Conservation (phyloP, 2,888 invertebrate species). For the Athalia cordata region DNA sequence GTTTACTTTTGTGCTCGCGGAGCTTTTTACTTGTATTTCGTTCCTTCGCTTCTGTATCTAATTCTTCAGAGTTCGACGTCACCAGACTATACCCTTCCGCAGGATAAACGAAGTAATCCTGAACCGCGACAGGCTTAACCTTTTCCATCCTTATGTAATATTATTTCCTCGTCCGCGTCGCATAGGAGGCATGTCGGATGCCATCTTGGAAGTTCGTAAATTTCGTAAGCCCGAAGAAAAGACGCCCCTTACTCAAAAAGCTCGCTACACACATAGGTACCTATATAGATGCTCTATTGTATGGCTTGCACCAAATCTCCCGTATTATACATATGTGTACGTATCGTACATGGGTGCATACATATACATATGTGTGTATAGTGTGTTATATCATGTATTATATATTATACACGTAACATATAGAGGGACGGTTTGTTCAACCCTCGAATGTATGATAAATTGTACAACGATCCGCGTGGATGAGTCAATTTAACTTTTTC, state of each 20-base stretch:
- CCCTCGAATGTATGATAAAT: conserved; percentile 41
- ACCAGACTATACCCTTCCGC: neutral
- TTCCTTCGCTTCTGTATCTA: neutral
- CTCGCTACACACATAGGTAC: neutral
- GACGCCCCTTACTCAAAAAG: neutral
- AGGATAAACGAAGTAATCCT: conserved; percentile 28
- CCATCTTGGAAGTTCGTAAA: conserved; percentile 35
- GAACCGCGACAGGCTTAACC: conserved; percentile 40
- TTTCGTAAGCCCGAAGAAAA: conserved; percentile 15
- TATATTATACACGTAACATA: neutral
- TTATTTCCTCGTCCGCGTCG: neutral
- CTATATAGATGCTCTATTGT: neutral
- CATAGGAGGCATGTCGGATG: neutral
- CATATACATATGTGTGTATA: neutral
- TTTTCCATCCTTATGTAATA: neutral
- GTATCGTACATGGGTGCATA: neutral
- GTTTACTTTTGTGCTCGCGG: too few species aligned
- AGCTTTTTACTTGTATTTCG: neutral
- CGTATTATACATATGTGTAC: neutral
- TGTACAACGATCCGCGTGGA: conserved; percentile 24
- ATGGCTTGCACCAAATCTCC: too few species aligned
- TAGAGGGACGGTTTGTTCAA: neutral
- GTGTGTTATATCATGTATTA: neutral
- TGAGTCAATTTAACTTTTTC: conserved; percentile 40
- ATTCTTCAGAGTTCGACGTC: neutral